Evolutionary conservation across 2,797 vertebrate species (phyloP).

Genomic region (Aplochiton taeniatus): DNA sequence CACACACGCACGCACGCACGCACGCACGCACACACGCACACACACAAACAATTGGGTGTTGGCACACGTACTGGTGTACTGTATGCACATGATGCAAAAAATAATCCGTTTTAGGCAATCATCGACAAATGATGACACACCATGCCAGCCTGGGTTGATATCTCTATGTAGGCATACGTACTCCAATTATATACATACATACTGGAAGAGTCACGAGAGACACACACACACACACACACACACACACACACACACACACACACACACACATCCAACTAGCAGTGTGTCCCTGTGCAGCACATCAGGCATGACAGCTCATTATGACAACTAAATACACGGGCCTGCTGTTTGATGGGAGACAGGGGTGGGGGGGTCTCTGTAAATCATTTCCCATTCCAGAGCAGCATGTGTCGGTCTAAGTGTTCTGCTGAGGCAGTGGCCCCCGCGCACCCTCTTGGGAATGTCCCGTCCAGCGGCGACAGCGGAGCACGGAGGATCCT

Average conservation of each 20-base stretch:
- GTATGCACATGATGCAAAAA: too few species aligned
- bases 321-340: conserved; percentile 76
- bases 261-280: conserved; percentile 39
- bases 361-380: conserved; percentile 36
- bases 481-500: neutral
- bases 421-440: conserved; percentile 56
- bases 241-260: neutral
- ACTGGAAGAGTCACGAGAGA: too few species aligned
- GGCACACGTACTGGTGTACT: too few species aligned
- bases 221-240: neutral
- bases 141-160: too few species aligned
- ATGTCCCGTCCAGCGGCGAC: too few species aligned
- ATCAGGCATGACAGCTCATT: conserved; percentile 75
- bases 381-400: neutral
- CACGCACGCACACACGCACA: conserved; percentile 10
- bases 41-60: conserved; percentile 24
- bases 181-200: too few species aligned
- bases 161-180: too few species aligned
- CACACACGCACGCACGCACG: neutral
- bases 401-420: conserved; percentile 60
- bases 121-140: too few species aligned
- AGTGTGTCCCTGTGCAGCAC: conserved; percentile 67
- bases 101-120: too few species aligned
- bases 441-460: too few species aligned
- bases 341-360: conserved; percentile 46